These are phyloP conservation scores for Psephotus haematonotus DNA, from an alignment of 2,113 vertebrate species.

Conservation along the genomic window DNA sequence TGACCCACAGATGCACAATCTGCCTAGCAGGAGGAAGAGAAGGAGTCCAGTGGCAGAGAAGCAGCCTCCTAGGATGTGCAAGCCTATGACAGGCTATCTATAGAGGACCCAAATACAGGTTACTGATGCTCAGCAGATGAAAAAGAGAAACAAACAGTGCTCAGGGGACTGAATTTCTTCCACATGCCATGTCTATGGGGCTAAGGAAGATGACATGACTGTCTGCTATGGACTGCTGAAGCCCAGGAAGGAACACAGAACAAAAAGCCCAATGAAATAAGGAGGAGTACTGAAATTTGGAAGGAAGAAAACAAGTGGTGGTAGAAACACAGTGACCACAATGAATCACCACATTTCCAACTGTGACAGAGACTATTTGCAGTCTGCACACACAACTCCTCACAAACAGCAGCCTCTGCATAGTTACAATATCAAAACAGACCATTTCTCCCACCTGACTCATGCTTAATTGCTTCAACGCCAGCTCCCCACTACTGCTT, in stretches of 20 bases:
- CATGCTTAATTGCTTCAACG: background rate
- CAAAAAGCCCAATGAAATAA: background rate
- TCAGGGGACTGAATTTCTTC: background rate
- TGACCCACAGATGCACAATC: conserved; percentile 42
- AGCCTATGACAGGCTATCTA: background rate
- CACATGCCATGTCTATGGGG: background rate
- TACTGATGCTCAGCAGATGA: background rate
- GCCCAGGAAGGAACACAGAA: background rate
- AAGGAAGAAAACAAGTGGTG: conserved; percentile 29
- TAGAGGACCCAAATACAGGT: background rate
- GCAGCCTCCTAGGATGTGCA: background rate
- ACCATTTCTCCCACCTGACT: background rate
- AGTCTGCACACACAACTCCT: background rate
- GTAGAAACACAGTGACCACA: conserved; percentile 19
- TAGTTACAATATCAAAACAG: conserved; percentile 7
- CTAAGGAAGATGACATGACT: background rate
- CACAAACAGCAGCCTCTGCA: background rate
- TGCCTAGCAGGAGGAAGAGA: background rate
- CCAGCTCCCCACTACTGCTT: background rate
- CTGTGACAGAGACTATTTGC: conserved; percentile 21
- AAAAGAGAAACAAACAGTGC: background rate
- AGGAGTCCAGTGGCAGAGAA: background rate
- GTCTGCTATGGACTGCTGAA: background rate
- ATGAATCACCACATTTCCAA: conserved; percentile 38
- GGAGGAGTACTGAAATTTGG: background rate